These are phyloP conservation scores for Vanessa cardui DNA, from an alignment of 2,888 invertebrate genomes.

Conservation along the genomic window DNA sequence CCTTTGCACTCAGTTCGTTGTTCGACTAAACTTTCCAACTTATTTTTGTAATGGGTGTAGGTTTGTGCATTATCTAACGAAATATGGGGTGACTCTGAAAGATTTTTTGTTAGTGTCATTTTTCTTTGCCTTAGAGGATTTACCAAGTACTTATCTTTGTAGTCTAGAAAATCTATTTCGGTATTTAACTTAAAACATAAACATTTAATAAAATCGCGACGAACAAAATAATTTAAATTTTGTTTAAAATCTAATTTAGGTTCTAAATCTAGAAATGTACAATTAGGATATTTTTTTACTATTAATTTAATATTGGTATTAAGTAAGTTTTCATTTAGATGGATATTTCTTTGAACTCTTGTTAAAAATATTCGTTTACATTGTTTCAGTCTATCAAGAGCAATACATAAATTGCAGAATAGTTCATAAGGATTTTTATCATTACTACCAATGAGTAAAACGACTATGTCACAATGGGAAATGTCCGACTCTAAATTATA, in stretches of 20 bases:
- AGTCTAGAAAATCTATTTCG: conserved; percentile 7
- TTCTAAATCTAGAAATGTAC: conserved; percentile 4
- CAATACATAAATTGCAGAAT: background rate
- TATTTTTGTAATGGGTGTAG: background rate
- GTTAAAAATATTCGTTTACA: background rate
- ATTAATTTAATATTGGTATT: background rate
- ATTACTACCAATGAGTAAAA: conserved; percentile 4
- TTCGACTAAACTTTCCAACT: background rate
- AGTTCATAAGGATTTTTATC: conserved; percentile 9
- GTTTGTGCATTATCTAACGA: background rate
- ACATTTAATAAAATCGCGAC: background rate
- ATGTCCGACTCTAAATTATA: background rate
- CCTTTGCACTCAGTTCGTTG: background rate
- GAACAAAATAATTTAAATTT: background rate
- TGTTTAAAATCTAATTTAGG: background rate
- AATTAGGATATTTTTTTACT: conserved; percentile 1
- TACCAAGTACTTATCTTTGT: background rate
- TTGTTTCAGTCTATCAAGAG: background rate
- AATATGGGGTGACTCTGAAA: background rate
- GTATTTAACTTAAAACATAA: conserved; percentile 5
- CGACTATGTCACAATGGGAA: conserved; percentile 1
- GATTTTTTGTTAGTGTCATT: background rate
- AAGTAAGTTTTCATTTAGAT: conserved; percentile 4
- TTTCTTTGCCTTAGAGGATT: background rate
- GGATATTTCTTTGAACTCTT: background rate